Base-by-base conservation (phyloP, 2,888 invertebrate species). In the Choristoneura rosaceana region DNA sequence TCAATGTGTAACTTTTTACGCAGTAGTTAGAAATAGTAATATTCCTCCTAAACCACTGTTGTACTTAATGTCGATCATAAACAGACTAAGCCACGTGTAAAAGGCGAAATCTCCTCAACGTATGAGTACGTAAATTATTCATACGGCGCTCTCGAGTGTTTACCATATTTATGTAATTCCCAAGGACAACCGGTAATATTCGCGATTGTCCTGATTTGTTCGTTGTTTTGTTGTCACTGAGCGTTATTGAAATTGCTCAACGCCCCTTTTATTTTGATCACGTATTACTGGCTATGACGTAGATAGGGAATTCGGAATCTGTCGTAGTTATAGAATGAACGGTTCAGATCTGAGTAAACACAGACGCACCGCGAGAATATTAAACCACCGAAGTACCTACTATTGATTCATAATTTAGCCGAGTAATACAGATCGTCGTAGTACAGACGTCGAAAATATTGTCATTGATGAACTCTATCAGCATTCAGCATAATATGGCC, bases 121-220 rank as follows among this genome's bases (percentile, higher is more conserved):
- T 38, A 25, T 25, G 25, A 25, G 25, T 25, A 50, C 52, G 63
- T 59, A 69, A 73, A 73, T 73, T 73, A 73, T 73, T 73, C 73
- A 73, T 73, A 33, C 70, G 8, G 25, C 41, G 38, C 55, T 62
- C 68, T 71, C 58, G 45, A 17, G 41, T 63, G 63, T 62, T 71
- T 71, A 60, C 71, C 71, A 66, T 67, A 59, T 69, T 73, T 69
- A 73, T 60, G 64, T 43, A 43, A 66, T 60, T 47, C 41, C 45
- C 69, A 69, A 69, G 73, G 73, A 64, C 73, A 50, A 64, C 55
- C 58, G 68, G 71, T 59, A 50, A 68, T 68, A 62, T 67, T 38
- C 38, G 33, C 58, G 47, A 67, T 68, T 68, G 63, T 63, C 50
- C 71, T 55, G 62, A 73, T 73, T 59, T 58, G 58, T 17, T 14